Evolutionary conservation across 2,888 invertebrate genomes (phyloP).

Genomic region (Sinelater perroti): DNA sequence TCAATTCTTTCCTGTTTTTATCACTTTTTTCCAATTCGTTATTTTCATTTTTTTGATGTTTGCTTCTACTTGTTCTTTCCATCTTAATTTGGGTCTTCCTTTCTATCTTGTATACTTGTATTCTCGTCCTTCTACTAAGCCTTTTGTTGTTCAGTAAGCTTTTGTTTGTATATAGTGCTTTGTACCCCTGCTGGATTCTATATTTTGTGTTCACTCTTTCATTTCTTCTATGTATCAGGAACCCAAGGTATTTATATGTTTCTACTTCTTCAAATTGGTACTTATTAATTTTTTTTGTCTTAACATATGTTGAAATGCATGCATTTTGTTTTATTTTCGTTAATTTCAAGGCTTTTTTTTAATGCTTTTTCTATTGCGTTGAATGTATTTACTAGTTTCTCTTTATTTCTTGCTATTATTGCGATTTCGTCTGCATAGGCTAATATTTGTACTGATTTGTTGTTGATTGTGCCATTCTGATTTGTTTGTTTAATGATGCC

Average conservation of each 20-base stretch:
- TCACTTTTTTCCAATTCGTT: no score
- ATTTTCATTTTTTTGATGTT: no score
- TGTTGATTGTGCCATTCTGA: background rate
- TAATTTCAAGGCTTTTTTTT: background rate
- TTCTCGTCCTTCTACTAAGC: background rate
- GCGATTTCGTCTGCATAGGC: background rate
- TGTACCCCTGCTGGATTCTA: background rate
- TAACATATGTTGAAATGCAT: background rate
- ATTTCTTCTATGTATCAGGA: no score
- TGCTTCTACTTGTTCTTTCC: no score
- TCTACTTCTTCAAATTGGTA: background rate
- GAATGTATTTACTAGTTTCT: background rate
- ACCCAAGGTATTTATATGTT: background rate
- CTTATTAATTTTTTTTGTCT: background rate
- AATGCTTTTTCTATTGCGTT: background rate
- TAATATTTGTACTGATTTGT: background rate
- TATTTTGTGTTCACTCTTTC: background rate
- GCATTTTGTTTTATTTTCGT: background rate
- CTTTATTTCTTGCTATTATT: background rate
- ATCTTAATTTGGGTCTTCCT: no score
- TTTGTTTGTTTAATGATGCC: background rate
- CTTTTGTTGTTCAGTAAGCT: background rate
- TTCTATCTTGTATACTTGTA: constrained; percentile 1
- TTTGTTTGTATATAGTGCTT: constrained; percentile 1
- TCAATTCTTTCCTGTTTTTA: no score